Evolutionary conservation across 2,113 vertebrate species (phyloP), one percentile per base, ranked within the genome.

Genomic region (Bujurquina vittata): DNA sequence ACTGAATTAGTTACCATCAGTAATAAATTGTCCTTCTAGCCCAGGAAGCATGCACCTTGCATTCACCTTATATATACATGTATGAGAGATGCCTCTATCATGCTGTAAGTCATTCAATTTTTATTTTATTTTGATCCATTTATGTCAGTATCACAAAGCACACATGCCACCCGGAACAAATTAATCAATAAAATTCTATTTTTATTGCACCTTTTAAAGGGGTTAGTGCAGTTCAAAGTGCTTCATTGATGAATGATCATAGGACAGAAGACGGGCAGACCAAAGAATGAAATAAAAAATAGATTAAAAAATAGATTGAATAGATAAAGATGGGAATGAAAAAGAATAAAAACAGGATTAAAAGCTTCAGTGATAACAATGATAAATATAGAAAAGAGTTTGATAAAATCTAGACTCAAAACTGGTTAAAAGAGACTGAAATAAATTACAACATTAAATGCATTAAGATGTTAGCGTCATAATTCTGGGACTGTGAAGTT

Each of bases 161-260:
- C 43, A 18, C 1, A 5, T 67, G 22, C 15, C 22, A 46, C 40
- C 40, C 40, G 26, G 40, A 67, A 46, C 40, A 11, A 46, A 46
- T 65, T n/a, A 65, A 65, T 65, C 37, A 65, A 65, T 65, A 65
- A 65, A 43, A 65, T 65, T 43, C 22, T 43, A 17, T 65, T 43
- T 46, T 29, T 69, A 29, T 69, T 29, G 15, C 17, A 29, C 43
- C 43, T 49, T 43, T 69, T 43, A 49, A 29, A 69, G 0, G 0
- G 23, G 40, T 49, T 46, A 69, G 65, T 43, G 46, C 43, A 49
- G 65, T 69, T 69, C 65, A 69, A 49, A 29, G 65, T 18, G 65
- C 23, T 49, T 69, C 23, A 29, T 22, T 18, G 43, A 20, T 49
- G 43, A 69, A 49, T 69, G 43, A 23, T 49, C 40, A 69, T 17